phyloP scores from a whole-genome alignment of 2,888 invertebrate species.

The Melanostoma mellinum region DNA sequence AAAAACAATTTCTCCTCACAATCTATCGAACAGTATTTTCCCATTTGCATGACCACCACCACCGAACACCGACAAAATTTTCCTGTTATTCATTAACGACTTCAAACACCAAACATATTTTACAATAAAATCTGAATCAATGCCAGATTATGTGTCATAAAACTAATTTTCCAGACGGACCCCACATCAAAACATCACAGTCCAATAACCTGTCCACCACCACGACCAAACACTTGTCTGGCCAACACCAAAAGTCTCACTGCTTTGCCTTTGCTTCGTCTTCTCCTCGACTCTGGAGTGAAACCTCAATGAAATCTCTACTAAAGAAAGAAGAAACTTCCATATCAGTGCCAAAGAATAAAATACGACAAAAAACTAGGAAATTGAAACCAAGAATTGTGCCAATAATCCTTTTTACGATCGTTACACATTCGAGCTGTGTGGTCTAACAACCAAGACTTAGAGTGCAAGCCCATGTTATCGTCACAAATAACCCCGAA shows the following conservation, averaged over 20 bases:
- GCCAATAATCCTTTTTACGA: slow-evolving; percentile 73
- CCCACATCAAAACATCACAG: slow-evolving; percentile 40
- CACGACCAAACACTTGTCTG: slow-evolving; percentile 1
- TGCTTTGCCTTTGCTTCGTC: background rate
- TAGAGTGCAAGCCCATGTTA: slow-evolving; percentile 69
- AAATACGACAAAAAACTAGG: slow-evolving; percentile 39
- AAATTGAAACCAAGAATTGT: slow-evolving; percentile 66
- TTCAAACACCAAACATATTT: slow-evolving; percentile 60
- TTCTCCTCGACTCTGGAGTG: background rate
- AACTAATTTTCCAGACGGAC: slow-evolving; percentile 55
- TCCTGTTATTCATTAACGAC: slow-evolving; percentile 37
- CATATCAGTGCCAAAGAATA: slow-evolving; percentile 12
- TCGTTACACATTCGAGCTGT: slow-evolving; percentile 70
- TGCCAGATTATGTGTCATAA: slow-evolving; percentile 68
- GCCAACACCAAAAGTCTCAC: slow-evolving; percentile 29
- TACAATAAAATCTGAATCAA: slow-evolving; percentile 66
- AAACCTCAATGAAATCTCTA: background rate
- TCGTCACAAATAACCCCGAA: slow-evolving; percentile 62
- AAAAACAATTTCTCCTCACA: too few species aligned
- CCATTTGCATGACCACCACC: slow-evolving; percentile 35
- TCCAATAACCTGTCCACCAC: slow-evolving; percentile 31
- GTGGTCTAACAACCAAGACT: slow-evolving; percentile 46
- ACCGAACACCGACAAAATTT: slow-evolving; percentile 11
- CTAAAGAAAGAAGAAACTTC: slow-evolving; percentile 15
- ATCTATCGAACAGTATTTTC: background rate